Evolutionary conservation across 2,888 invertebrate genomes (phyloP).

Genomic region (Lithophane socia): DNA sequence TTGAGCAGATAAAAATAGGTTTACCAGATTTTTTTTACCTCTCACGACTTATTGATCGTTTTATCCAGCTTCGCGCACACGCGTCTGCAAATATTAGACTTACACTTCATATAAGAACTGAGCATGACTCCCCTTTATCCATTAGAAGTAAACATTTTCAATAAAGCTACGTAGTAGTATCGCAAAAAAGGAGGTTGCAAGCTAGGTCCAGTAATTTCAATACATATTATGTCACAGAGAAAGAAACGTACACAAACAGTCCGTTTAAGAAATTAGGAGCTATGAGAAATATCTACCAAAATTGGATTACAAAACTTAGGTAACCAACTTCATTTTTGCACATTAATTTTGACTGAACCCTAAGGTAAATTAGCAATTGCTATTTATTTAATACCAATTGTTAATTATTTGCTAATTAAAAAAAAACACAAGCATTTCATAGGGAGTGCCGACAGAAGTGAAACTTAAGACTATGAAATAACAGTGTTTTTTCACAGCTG

Average conservation of each 20-base stretch:
- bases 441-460: too few relatives aligned
- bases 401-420: not conserved
- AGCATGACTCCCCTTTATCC: not conserved
- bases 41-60: not conserved
- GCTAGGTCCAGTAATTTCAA: not conserved
- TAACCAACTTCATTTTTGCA: too few relatives aligned
- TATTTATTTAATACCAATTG: too few relatives aligned
- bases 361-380: not conserved
- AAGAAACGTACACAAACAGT: not conserved
- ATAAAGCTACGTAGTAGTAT: not conserved
- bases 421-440: too few relatives aligned
- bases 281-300: too few relatives aligned
- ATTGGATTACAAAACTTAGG: too few relatives aligned
- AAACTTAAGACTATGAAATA: not conserved
- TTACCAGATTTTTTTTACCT: not conserved
- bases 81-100: not conserved
- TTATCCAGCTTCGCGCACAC: not conserved
- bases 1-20: not conserved
- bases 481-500: not conserved
- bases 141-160: not conserved
- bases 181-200: not conserved
- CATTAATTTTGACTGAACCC: not conserved
- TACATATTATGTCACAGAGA: constrained; percentile 1
- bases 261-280: not conserved
- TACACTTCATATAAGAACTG: not conserved